Base-by-base conservation (phyloP, 53 echinoderm and acorn worm species). In the Paracentrotus lividus region DNA sequence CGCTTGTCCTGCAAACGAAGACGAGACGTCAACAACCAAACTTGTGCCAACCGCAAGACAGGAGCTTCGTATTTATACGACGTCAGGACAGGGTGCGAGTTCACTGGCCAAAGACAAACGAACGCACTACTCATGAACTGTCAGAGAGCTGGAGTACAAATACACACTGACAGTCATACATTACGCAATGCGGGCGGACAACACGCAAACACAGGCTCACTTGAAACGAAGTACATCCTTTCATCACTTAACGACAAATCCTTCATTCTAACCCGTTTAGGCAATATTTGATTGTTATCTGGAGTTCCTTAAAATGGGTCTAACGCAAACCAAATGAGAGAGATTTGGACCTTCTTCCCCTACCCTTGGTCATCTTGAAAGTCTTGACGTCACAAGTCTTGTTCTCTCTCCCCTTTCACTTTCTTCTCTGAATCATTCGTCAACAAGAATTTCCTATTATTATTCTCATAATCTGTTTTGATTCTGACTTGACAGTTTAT, bases 271-370 rank as follows among this genome's bases (percentile, higher is more conserved):
- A 92, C 92, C 81, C 55, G 81, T 60, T 92, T 78, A 55, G 81
- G 81, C 81, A 92, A 92, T 78, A 92, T 92, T 42, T 92, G 92
- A 92, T 92, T 27, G 54, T 81, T 92, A 92, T 92, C 92, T 26
- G 56, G 38, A 56, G 47, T 43, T 60, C 42, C 57, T n/a, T 64
- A 64, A 89, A 27, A 66, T 58, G n/a, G 56, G 42, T 56, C 77
- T 78, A 92, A 78, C 24, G 27, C 81, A 92, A 78, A 92, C 92
- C 77, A 92, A 42, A 81, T 34, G 92, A 29, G 89, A 60, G 65
- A 60, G 61, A 44, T 43, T 60, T 55, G 65, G 65, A 65, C 2
- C 45, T 89, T 27, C 33, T 59, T 64, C 61, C 89, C 89, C 44
- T 89, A 44, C 34, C 89, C 89, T 54, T 55, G 86, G 86, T 54